These are phyloP conservation scores for Unio pictorum DNA, from an alignment of 2,888 invertebrate species.

Conservation along the genomic window DNA sequence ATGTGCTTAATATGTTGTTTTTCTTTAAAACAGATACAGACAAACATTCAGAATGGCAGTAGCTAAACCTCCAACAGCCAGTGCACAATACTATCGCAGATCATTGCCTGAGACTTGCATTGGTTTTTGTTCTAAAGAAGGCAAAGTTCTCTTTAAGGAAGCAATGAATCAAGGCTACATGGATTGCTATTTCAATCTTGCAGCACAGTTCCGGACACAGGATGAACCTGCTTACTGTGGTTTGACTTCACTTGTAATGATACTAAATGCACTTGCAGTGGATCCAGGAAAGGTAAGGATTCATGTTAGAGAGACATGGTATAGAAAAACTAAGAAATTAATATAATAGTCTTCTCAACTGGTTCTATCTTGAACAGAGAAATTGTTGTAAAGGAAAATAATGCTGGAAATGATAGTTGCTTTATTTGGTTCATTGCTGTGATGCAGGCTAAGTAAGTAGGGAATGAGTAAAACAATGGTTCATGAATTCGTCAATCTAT, in stretches of 20 bases:
- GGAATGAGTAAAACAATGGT: no score
- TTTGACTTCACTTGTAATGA: slow-evolving; percentile 70
- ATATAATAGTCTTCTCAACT: no score
- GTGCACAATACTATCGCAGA: slow-evolving; percentile 58
- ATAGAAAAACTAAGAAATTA: no score
- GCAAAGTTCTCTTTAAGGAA: slow-evolving; percentile 67
- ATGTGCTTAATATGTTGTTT: no score
- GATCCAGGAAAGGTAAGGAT: slow-evolving; percentile 69
- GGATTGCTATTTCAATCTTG: slow-evolving; percentile 69
- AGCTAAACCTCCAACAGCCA: neutral
- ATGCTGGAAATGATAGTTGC: no score
- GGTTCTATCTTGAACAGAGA: no score
- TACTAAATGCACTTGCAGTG: slow-evolving; percentile 70
- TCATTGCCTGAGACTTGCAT: slow-evolving; percentile 67
- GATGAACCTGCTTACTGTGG: slow-evolving; percentile 72
- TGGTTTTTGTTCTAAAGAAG: slow-evolving; percentile 67
- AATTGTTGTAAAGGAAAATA: no score
- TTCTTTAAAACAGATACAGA: no score
- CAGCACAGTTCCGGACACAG: slow-evolving; percentile 71
- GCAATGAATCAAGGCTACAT: slow-evolving; percentile 64
- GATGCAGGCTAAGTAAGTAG: no score
- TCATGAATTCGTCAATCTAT: no score
- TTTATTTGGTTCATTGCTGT: no score
- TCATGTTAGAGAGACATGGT: slow-evolving; percentile 1
- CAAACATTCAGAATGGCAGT: no score